Percentiles rank a stretch among this genome's conserved stretches.
These are phyloP conservation scores for Baronia brevicornis DNA, from an alignment of 2,888 invertebrate species.

Conservation along the genomic window DNA sequence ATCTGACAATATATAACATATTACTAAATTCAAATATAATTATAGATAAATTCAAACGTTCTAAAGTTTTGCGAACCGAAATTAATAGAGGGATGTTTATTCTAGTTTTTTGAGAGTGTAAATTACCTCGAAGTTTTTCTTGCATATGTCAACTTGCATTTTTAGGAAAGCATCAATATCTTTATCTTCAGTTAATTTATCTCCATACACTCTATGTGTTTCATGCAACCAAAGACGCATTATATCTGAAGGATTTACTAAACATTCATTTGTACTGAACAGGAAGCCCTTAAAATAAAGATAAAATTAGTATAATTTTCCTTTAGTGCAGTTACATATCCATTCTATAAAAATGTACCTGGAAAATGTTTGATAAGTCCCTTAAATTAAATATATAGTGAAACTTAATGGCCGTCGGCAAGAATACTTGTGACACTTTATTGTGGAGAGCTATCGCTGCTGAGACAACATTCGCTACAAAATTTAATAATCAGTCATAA, in stretches of 20 bases:
- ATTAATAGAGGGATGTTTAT: no score
- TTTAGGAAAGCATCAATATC: constrained; percentile 94
- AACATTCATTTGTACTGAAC: constrained; percentile 92
- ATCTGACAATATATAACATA: no score
- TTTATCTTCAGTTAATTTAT: constrained; percentile 93
- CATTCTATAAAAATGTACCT: constrained; percentile 69
- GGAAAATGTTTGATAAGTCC: constrained; percentile 96
- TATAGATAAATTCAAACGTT: no score
- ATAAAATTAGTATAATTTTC: neutral
- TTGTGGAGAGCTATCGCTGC: constrained; percentile 91
- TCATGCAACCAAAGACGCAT: constrained; percentile 96
- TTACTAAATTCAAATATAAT: no score
- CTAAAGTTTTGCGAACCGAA: no score
- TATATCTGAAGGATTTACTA: constrained; percentile 86
- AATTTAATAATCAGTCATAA: constrained; percentile 10
- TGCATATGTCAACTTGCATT: constrained; percentile 91
- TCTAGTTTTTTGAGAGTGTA: no score
- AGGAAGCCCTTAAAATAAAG: constrained; percentile 83
- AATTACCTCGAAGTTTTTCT: constrained; percentile 95
- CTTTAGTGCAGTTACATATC: neutral
- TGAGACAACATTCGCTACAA: constrained; percentile 80
- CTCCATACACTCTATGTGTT: constrained; percentile 93
- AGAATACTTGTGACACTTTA: constrained; percentile 89
- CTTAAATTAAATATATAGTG: constrained; percentile 97
- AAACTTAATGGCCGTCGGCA: constrained; percentile 97